A percentile compares a stretch with the other conserved stretches of the same genome.
Evolutionary conservation across 2,113 vertebrate genomes (phyloP).

Genomic region (Crotalus helleri): DNA sequence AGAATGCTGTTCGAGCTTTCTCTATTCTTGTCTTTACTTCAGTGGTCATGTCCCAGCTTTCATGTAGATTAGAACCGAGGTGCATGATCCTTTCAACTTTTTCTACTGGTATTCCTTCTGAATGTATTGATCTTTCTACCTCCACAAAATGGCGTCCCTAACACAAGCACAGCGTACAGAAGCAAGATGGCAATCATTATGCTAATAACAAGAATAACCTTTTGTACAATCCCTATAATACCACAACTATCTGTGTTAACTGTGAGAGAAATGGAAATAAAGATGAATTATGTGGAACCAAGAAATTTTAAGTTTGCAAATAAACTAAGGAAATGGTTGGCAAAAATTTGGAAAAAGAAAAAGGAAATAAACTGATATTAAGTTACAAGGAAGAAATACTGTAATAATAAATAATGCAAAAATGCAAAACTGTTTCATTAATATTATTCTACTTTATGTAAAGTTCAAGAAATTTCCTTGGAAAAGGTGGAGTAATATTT

Average conservation of each 20-base stretch:
- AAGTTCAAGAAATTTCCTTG: neutral
- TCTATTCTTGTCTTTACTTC: too few species aligned
- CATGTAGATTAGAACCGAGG: too few species aligned
- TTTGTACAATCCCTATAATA: too few species aligned
- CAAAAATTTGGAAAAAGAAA: neutral
- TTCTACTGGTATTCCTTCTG: too few species aligned
- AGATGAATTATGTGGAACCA: neutral
- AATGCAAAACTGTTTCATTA: neutral
- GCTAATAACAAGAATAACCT: too few species aligned
- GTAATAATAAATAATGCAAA: neutral
- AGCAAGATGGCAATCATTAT: too few species aligned
- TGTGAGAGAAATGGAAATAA: neutral
- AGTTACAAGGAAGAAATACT: neutral
- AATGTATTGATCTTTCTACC: too few species aligned
- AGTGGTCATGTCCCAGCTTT: too few species aligned
- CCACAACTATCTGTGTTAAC: neutral
- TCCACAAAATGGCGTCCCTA: too few species aligned
- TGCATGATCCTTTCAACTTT: too few species aligned
- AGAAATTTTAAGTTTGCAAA: neutral
- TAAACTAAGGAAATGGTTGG: neutral
- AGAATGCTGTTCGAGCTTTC: too few species aligned
- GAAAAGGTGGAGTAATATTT: neutral
- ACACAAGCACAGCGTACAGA: too few species aligned
- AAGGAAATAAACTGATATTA: neutral
- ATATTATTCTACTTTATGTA: neutral